phyloP scores from a whole-genome alignment of 2,797 vertebrate species.

The Fundulus diaphanus region DNA sequence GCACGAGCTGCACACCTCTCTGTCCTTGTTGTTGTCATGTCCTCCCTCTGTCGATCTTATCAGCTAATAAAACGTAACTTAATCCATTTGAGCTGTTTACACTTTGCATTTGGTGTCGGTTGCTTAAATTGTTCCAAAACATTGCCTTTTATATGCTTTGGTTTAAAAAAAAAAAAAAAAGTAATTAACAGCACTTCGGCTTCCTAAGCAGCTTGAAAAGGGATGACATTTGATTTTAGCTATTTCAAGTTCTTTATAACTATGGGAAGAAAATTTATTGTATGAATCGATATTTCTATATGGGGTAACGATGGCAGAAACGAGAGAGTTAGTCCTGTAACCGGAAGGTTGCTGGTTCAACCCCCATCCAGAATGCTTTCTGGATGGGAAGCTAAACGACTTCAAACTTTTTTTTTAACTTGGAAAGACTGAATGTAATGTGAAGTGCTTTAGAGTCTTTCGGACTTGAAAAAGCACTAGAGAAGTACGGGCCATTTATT shows the following conservation, averaged over 20 bases:
- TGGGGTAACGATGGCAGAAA: too few species aligned
- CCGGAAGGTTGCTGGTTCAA: too few species aligned
- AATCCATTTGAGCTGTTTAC: neutral
- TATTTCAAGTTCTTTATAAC: neutral
- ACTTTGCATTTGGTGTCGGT: neutral
- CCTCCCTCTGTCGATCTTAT: constrained; percentile 13
- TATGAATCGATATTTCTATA: too few species aligned
- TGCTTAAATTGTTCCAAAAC: neutral
- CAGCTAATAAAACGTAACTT: neutral
- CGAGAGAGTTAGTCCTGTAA: too few species aligned
- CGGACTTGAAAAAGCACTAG: too few species aligned
- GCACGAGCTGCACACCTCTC: neutral
- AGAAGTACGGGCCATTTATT: too few species aligned
- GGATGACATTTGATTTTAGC: neutral
- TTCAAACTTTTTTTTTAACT: too few species aligned
- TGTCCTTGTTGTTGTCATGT: constrained; percentile 14
- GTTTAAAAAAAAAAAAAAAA: neutral
- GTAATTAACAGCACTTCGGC: neutral
- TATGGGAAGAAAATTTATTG: too few species aligned
- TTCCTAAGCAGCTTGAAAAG: neutral
- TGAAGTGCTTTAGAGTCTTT: too few species aligned
- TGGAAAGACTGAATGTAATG: too few species aligned
- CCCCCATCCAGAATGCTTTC: too few species aligned
- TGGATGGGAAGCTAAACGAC: too few species aligned
- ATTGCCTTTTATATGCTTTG: neutral